Conservation (phyloP, 2,113 vertebrate species). For the Electrona antarctica region DNA sequence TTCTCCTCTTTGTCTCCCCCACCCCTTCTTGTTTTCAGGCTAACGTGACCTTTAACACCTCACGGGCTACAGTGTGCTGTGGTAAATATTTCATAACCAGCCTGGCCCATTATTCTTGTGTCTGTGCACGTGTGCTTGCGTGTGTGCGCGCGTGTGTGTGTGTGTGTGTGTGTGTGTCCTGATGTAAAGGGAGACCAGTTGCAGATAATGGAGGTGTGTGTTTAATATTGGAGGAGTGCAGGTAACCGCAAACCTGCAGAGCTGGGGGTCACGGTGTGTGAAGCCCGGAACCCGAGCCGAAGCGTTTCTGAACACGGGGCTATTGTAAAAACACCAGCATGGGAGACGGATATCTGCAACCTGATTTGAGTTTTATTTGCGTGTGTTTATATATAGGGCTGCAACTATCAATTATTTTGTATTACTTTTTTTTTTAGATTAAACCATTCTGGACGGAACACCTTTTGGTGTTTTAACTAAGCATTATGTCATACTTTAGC, state of each 20-base stretch:
- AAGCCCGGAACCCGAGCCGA: conserved; percentile 69
- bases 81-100: conserved; percentile 67
- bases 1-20: neutral
- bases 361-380: conserved; percentile 37
- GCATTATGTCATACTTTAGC: too few species aligned
- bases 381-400: neutral
- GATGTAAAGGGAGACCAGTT: conserved; percentile 74
- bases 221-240: conserved; percentile 81
- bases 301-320: conserved; percentile 37
- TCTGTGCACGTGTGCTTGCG: conserved; percentile 12
- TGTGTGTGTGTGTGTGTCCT: conserved; percentile 36
- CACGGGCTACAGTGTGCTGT: conserved; percentile 26
- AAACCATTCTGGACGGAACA: too few species aligned
- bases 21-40: conserved; percentile 18
- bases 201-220: conserved; percentile 72
- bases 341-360: conserved; percentile 37
- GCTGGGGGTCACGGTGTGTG: conserved; percentile 67
- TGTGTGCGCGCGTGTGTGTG: conserved; percentile 27
- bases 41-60: conserved; percentile 49
- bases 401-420: neutral
- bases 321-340: conserved; percentile 30
- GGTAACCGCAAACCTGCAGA: conserved; percentile 77
- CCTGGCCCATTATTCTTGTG: conserved; percentile 47
- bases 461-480: too few species aligned
- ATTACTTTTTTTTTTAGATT: too few species aligned